Evolutionary conservation across 2,113 vertebrate species (phyloP), one percentile per base, ranked within the genome.

Genomic region (Labeo rohita): DNA sequence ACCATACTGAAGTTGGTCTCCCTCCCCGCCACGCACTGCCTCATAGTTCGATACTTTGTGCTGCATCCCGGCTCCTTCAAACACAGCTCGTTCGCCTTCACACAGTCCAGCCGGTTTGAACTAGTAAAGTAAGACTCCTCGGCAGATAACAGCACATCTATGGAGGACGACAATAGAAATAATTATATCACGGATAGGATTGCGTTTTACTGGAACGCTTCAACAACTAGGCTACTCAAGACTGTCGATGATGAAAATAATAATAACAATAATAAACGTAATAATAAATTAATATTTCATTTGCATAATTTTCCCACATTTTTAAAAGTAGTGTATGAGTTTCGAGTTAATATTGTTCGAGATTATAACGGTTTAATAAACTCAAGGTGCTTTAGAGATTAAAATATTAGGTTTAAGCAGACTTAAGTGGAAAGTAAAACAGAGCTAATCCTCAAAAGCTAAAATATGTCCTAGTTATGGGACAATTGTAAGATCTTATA

Each of bases 1-100:
- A 97, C 95, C 93, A 97, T 95, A 91, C 96, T 98, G 95, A 98
- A 97, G 96, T 98, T 98, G 96, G 96, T 96, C 94, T 93, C 97
- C 16, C 84, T 97, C 84, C 98, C 98, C 56, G 97, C 97, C 90
- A 99, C 96, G 85, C 98, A 99, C 95, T 99, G 98, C 95, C 98
- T 97, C 93, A 99, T 96, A 28, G 97, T 99, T 92, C 98, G 96
- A 95, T 97, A 99, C 93, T 98, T 99, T 90, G 97, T 95, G 95
- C 98, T 99, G 94, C 98, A 99, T 94, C 95, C 95, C 93, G 95
- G 95, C 94, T 99, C 98, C 91, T 96, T 97, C 52, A 98, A 95
- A 89, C 98, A 99, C 91, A 98, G 97, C 54, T 99, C 97, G 43
- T 96, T 99, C 94, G 97, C 98, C 93, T 94, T 96, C 74, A 99